These are phyloP conservation scores for Acanthornis magna DNA, from an alignment of 2,797 vertebrate species.

Conservation along the genomic window DNA sequence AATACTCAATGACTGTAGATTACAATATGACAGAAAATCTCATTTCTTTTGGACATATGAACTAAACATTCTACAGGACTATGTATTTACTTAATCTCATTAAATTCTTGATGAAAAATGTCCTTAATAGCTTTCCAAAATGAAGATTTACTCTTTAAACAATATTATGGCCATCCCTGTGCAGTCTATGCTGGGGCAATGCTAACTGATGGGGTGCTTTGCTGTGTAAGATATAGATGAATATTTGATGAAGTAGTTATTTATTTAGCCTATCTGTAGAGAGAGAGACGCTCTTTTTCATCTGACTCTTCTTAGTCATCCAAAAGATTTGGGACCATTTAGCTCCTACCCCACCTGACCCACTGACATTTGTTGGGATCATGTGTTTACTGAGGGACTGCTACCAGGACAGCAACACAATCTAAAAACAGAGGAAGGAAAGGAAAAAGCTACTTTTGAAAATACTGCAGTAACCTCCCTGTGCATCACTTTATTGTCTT, in stretches of 20 bases:
- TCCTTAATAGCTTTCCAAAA: background rate
- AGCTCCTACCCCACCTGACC: background rate
- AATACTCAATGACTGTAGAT: background rate
- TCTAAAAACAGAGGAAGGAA: background rate
- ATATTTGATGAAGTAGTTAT: conserved; percentile 32
- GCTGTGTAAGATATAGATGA: background rate
- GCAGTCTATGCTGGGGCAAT: background rate
- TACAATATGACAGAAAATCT: background rate
- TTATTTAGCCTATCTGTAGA: background rate
- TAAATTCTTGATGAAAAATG: background rate
- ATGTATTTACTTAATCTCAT: background rate
- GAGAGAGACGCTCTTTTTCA: background rate
- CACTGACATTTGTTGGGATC: background rate
- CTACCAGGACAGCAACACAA: background rate
- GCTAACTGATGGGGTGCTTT: background rate
- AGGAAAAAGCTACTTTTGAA: background rate
- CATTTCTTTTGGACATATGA: background rate
- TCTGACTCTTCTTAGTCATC: background rate
- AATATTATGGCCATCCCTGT: background rate
- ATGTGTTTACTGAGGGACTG: background rate
- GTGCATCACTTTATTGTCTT: background rate
- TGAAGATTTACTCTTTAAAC: background rate
- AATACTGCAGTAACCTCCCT: background rate
- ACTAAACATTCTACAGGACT: background rate
- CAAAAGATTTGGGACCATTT: background rate